Evolutionary conservation across 2,888 invertebrate genomes (phyloP), one percentile per base, ranked within the genome.

Genomic region (Erynnis tages): DNA sequence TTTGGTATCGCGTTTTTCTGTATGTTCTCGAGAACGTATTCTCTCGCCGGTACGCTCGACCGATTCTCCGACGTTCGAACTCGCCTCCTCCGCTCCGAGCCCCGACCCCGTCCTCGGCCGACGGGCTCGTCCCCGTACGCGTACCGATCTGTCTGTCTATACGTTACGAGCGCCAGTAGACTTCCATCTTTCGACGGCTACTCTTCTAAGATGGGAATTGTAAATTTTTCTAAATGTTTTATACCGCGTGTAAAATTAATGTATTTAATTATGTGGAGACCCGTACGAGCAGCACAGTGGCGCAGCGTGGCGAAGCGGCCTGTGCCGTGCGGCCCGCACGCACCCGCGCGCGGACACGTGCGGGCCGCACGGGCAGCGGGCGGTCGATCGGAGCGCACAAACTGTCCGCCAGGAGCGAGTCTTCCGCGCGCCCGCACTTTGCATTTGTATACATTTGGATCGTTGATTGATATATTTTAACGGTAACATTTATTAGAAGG

Each of bases 211-310:
- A 76, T 76, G 81, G 82, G 77, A 75, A 83, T 79, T 87, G 87
- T 88, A 86, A 80, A 86, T 88, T 88, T 49, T 87, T 88, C 86
- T 86, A 87, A 79, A 84, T 87, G 82, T 88, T 88, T 88, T 87
- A 78, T 88, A 87, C 86, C 77, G 78, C 76, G 81, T 82, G 83
- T 84, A 81, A 80, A 79, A 78, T 80, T 69, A 74, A 79, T 75
- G 81, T 79, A 81, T 79, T 79, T 72, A 76, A 68, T 68, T 70
- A 79, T 76, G 82, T 79, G 71, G 76, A 73, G 69, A 65, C 62
- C 67, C 62, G 58, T 58, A 62, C 57, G 53, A 69, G 73, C 79
- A 74, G 75, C 73, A 66, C 77, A 75, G 79, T 73, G 69, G 62
- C 67, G 30, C 30, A 13, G 13, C 11, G 11, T 3, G 1, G 10